A percentile compares a stretch with the other conserved stretches of the same genome.
phyloP scores from a whole-genome alignment of 2,113 vertebrate genomes.

The Elachura formosa region DNA sequence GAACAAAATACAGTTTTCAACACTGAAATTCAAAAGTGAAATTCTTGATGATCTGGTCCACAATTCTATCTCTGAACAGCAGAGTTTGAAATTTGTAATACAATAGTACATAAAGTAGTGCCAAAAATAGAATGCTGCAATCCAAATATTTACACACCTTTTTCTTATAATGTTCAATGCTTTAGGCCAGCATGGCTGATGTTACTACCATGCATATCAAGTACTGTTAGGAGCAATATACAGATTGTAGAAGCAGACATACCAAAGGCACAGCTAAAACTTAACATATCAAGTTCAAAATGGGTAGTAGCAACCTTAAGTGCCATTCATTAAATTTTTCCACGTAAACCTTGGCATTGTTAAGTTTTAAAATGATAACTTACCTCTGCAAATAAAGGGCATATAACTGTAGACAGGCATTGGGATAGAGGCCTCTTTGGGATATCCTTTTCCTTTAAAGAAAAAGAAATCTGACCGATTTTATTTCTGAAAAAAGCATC shows the following conservation, averaged over 20 bases:
- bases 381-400: constrained; percentile 93
- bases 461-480: constrained; percentile 2
- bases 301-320: neutral
- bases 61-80: neutral
- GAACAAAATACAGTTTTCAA: neutral
- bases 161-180: neutral
- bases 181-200: neutral
- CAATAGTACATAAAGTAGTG: neutral
- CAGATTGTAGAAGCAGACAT: neutral
- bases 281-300: neutral
- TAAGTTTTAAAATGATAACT: neutral
- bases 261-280: neutral
- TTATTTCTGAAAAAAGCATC: neutral
- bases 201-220: neutral
- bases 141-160: neutral
- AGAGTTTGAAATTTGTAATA: neutral
- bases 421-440: constrained; percentile 87
- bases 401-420: constrained; percentile 89
- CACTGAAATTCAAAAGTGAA: neutral
- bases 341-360: neutral
- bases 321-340: neutral
- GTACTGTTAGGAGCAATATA: neutral
- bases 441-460: constrained; percentile 75
- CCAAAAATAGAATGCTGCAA: neutral
- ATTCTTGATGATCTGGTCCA: neutral